Conservation (phyloP, 2,113 vertebrate species). For the Planiliza haematocheilus region DNA sequence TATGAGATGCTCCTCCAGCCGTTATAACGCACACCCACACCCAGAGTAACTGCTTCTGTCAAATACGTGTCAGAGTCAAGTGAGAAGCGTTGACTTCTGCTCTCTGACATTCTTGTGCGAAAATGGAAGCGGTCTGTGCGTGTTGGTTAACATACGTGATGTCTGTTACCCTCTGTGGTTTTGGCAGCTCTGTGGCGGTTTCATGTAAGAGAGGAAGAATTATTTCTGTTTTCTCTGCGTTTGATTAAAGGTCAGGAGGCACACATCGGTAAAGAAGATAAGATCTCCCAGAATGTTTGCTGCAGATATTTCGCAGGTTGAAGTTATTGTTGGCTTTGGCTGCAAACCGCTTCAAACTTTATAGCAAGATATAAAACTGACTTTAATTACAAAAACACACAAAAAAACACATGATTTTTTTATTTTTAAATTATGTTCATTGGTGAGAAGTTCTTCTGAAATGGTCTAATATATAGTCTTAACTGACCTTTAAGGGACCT, state of each 20-base stretch:
- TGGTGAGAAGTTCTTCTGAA: no score
- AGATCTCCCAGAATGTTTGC: background rate
- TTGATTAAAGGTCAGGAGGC: conserved; percentile 19
- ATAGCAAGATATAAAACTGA: no score
- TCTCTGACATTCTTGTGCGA: conserved; percentile 64
- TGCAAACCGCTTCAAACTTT: no score
- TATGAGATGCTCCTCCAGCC: conserved; percentile 9
- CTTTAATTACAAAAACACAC: no score
- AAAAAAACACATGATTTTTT: no score
- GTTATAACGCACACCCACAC: background rate
- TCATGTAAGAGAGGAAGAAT: conserved; percentile 19
- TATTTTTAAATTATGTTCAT: no score
- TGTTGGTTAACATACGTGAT: conserved; percentile 2
- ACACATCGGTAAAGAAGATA: background rate
- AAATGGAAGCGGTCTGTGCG: conserved; percentile 33
- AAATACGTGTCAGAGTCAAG: conserved; percentile 60
- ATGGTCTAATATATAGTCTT: no score
- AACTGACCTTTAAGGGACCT: no score
- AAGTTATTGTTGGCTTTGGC: no score
- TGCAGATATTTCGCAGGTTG: no score
- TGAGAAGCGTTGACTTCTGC: conserved; percentile 53
- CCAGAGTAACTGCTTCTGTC: conserved; percentile 38
- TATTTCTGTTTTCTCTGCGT: conserved; percentile 8
- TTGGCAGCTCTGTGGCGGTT: conserved; percentile 9
- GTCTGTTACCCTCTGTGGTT: background rate